phyloP scores from a whole-genome alignment of 2,113 vertebrate species.

The Oophaga pumilio region DNA sequence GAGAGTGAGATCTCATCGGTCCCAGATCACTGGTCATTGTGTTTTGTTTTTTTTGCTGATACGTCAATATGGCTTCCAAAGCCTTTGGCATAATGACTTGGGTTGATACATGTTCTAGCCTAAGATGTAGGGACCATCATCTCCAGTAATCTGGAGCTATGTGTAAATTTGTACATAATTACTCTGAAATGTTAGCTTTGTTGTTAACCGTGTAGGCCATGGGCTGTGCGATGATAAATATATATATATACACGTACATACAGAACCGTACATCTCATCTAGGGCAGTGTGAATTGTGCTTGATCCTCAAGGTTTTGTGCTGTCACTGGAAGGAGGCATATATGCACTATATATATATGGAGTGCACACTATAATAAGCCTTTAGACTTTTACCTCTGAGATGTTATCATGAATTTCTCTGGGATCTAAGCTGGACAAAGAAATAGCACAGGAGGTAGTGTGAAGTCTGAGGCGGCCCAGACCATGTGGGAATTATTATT shows the following conservation, averaged over 20 bases:
- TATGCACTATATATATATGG: constrained; percentile 35
- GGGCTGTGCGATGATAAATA: constrained; percentile 21
- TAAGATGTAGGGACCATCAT: background rate
- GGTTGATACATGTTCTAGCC: background rate
- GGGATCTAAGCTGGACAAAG: constrained; percentile 19
- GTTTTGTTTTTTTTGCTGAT: background rate
- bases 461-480: background rate
- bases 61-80: background rate
- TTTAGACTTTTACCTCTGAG: constrained; percentile 1
- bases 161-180: constrained; percentile 47
- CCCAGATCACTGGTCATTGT: background rate
- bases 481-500: too few species aligned
- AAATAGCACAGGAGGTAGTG: background rate
- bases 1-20: background rate
- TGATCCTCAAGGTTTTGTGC: constrained; percentile 35
- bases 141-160: background rate
- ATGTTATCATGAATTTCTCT: background rate
- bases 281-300: constrained; percentile 51
- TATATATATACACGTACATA: constrained; percentile 38
- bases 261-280: constrained; percentile 36
- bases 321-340: constrained; percentile 50
- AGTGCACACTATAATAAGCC: background rate
- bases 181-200: constrained; percentile 33
- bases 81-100: background rate
- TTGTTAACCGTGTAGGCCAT: constrained; percentile 40